Evolutionary conservation across 1,140 invertebrate species (phyloP).

Genomic region (Lysiphlebus fabarum): DNA sequence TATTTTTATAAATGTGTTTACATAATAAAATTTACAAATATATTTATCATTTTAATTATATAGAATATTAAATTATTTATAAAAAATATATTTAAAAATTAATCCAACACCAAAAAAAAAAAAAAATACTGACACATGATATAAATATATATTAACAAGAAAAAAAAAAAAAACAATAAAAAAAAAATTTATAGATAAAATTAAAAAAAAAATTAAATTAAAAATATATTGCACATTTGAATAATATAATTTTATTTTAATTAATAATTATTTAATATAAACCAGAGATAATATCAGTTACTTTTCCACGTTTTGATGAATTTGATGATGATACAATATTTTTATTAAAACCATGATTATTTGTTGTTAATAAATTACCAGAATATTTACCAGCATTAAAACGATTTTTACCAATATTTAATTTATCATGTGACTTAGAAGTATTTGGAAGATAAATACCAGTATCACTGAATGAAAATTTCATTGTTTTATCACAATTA

Average conservation of each 20-base stretch:
- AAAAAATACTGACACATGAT: no score
- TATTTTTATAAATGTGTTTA: no score
- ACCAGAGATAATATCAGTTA: conserved; percentile 50
- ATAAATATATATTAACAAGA: no score
- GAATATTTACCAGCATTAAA: conserved; percentile 53
- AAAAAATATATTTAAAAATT: no score
- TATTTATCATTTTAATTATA: no score
- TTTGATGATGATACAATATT: conserved; percentile 31
- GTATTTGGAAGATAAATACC: conserved; percentile 37
- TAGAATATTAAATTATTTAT: no score
- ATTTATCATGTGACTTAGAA: conserved; percentile 44
- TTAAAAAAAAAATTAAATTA: conserved; percentile 18
- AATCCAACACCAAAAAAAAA: no score
- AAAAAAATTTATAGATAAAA: no score
- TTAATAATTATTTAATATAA: conserved; percentile 37
- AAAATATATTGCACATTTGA: conserved; percentile 24
- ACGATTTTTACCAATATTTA: conserved; percentile 45
- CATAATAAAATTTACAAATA: no score
- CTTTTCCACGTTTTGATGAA: conserved; percentile 42
- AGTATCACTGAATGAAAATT: conserved; percentile 35
- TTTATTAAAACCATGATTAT: conserved; percentile 32
- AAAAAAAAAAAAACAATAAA: no score
- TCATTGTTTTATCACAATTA: conserved; percentile 27
- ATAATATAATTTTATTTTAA: neutral
- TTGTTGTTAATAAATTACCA: conserved; percentile 35